Percentiles rank a stretch among this genome's conserved stretches.
Evolutionary conservation across 2,113 vertebrate species (phyloP).

Genomic region (Gallinago undulata): DNA sequence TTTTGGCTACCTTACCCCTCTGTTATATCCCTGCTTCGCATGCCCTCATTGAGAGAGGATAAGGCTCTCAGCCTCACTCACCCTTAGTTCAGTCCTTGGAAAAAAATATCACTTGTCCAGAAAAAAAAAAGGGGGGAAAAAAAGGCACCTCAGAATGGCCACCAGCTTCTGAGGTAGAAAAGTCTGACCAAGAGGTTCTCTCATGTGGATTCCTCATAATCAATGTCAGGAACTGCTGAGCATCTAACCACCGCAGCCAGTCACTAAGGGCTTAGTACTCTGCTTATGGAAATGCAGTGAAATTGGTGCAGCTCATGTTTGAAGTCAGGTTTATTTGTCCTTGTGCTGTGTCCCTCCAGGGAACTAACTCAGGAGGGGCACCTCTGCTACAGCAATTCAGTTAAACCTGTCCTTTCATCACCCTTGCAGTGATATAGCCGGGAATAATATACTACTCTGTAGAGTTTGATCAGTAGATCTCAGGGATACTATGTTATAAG

Average conservation of each 20-base stretch:
- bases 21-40: not conserved
- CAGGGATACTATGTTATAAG: not conserved
- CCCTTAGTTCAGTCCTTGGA: not conserved
- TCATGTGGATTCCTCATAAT: not conserved
- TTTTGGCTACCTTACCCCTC: not conserved
- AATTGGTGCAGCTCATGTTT: not conserved
- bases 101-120: not conserved
- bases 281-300: not conserved
- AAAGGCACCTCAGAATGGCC: not conserved
- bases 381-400: not conserved
- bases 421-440: not conserved
- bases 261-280: not conserved
- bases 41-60: not conserved
- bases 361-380: not conserved
- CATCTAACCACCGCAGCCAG: not conserved
- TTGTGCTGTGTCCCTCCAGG: not conserved
- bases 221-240: not conserved
- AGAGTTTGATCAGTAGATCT: not conserved
- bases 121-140: too few species aligned
- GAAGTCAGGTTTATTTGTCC: not conserved
- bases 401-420: not conserved
- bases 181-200: not conserved
- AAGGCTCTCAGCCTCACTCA: not conserved
- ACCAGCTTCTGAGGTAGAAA: not conserved
- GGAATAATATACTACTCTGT: not conserved